Percentiles rank a stretch among this genome's conserved stretches.
These are phyloP conservation scores for Sardina pilchardus DNA, from an alignment of 2,113 vertebrate genomes.

Conservation along the genomic window DNA sequence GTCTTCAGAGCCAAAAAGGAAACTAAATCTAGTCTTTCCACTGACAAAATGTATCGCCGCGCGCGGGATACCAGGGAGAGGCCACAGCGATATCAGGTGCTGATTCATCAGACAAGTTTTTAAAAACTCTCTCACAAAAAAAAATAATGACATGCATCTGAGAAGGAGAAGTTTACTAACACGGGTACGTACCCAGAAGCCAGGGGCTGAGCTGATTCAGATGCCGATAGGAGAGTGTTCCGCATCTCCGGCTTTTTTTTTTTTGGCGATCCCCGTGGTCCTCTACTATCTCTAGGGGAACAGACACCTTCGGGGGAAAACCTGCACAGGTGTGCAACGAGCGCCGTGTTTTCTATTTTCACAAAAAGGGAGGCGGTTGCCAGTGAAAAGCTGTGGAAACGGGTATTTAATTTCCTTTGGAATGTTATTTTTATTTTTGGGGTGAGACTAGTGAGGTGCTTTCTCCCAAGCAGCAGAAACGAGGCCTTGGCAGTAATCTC, in stretches of 20 bases:
- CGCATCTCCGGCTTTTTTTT: too few relatives aligned
- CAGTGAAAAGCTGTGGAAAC: background rate
- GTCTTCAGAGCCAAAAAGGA: background rate
- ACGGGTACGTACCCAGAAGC: background rate
- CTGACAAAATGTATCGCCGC: background rate
- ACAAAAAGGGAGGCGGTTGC: background rate
- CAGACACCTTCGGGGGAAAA: background rate
- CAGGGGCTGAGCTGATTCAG: background rate
- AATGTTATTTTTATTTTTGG: background rate
- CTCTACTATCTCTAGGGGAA: background rate
- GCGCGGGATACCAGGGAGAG: background rate
- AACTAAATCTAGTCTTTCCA: slow-evolving; percentile 1
- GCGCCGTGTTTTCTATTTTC: background rate
- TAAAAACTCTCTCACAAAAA: background rate
- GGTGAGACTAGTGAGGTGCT: background rate
- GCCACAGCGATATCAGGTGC: background rate
- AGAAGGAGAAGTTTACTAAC: background rate
- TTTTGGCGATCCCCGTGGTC: background rate
- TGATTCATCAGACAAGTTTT: background rate
- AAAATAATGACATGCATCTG: background rate
- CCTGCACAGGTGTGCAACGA: background rate
- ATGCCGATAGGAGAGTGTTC: background rate
- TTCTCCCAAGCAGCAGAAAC: background rate
- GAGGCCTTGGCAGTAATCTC: background rate
- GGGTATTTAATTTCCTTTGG: background rate